Percentiles rank a stretch among this genome's conserved stretches.
These are phyloP conservation scores for Sciaenops ocellatus DNA, from an alignment of 2,797 vertebrate species.

Conservation along the genomic window DNA sequence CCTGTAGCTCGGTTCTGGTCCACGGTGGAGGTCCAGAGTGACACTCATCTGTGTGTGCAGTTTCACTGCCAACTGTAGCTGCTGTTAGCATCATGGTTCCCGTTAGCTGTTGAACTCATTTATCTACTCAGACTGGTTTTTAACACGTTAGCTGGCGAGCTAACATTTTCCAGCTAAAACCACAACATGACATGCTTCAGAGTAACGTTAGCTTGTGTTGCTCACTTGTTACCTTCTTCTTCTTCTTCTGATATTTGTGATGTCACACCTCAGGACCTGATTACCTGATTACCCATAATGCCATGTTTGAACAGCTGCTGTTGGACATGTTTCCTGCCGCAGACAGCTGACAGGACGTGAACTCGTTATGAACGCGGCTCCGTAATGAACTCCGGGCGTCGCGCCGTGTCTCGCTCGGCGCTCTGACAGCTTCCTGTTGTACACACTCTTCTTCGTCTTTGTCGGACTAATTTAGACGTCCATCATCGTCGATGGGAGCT, in stretches of 20 bases:
- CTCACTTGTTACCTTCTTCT: background rate
- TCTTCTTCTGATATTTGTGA: background rate
- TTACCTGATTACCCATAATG: conserved; percentile 34
- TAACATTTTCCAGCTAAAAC: no score
- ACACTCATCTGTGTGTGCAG: no score
- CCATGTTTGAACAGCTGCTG: background rate
- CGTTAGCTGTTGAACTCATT: no score
- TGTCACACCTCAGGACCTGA: background rate
- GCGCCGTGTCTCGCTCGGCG: background rate
- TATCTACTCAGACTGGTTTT: no score
- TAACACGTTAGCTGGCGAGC: no score
- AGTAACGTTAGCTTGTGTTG: no score
- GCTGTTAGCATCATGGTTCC: no score
- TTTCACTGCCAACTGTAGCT: no score
- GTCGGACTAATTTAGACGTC: conserved; percentile 81
- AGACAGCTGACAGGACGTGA: conserved; percentile 9
- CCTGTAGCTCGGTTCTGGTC: no score
- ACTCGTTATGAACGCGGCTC: background rate
- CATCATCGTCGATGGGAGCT: conserved; percentile 66
- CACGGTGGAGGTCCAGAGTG: no score
- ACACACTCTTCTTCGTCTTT: conserved; percentile 30
- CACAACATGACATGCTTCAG: no score
- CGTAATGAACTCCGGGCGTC: conserved; percentile 19
- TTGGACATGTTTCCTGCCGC: background rate
- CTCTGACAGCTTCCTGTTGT: conserved; percentile 58